A percentile compares a stretch with the other conserved stretches of the same genome.
phyloP scores from a whole-genome alignment of 2,113 vertebrate species.

The Zingel zingel region DNA sequence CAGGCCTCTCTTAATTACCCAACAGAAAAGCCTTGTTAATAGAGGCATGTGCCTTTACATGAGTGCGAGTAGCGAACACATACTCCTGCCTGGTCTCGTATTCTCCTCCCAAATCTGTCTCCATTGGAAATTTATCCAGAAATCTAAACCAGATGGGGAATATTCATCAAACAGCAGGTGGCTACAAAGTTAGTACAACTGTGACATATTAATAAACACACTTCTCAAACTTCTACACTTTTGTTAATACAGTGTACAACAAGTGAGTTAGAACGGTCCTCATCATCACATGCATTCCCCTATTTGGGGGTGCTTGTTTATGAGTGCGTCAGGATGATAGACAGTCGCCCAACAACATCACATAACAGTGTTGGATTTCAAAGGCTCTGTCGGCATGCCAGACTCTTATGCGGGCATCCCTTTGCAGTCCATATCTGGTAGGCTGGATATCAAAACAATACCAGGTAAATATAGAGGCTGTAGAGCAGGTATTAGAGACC shows the following conservation, averaged over 20 bases:
- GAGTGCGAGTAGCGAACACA: background rate
- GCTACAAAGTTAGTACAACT: background rate
- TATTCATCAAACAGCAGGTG: constrained; percentile 15
- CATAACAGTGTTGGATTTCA: constrained; percentile 83
- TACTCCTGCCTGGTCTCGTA: background rate
- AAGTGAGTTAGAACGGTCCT: constrained; percentile 4
- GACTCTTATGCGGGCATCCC: constrained; percentile 65
- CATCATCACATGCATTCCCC: constrained; percentile 32
- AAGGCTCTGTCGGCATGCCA: constrained; percentile 66
- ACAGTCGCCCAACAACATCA: constrained; percentile 79
- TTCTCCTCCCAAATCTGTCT: background rate
- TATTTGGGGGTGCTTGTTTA: constrained; percentile 54
- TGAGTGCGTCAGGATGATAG: constrained; percentile 62
- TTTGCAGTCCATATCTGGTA: constrained; percentile 78
- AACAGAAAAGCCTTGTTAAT: background rate
- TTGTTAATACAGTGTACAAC: background rate
- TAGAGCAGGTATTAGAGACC: constrained; percentile 60
- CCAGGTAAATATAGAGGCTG: constrained; percentile 76
- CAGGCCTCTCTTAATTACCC: no score
- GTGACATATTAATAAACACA: constrained; percentile 2
- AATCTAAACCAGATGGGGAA: constrained; percentile 1
- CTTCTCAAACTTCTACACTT: background rate
- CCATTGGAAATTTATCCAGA: background rate
- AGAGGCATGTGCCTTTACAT: background rate
- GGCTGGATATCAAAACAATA: constrained; percentile 75